Evolutionary conservation across 2,888 invertebrate species (phyloP).

Genomic region (Cecidostiba fungosa): DNA sequence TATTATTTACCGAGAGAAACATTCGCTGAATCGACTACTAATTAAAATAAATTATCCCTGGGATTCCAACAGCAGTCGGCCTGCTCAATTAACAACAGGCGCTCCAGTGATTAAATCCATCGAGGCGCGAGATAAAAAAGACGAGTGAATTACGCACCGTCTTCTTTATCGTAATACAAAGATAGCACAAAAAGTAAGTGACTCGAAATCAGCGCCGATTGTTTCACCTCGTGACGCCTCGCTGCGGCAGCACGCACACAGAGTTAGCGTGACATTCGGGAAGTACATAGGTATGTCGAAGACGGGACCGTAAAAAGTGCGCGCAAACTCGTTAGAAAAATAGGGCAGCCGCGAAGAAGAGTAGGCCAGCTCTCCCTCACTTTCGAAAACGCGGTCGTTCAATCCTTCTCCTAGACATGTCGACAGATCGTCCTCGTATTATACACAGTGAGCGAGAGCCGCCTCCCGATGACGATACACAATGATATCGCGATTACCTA

Average conservation of each 20-base stretch:
- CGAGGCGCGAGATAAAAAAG: neutral
- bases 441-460: conserved; percentile 7
- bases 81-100: neutral
- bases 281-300: neutral
- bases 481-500: conserved; percentile 28
- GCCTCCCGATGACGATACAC: neutral
- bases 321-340: conserved; percentile 43
- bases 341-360: neutral
- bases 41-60: conserved; percentile 17
- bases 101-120: neutral
- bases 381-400: neutral
- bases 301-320: neutral
- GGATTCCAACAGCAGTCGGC: neutral
- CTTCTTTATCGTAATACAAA: conserved; percentile 1
- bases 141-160: conserved; percentile 9
- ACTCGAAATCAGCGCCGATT: neutral
- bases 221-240: neutral
- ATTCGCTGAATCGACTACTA: conserved; percentile 10
- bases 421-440: neutral
- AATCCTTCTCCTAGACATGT: neutral
- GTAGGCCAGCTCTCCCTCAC: conserved; percentile 2
- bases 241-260: neutral
- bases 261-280: neutral
- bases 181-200: neutral
- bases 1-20: conserved; percentile 9